Evolutionary conservation across 2,797 vertebrate species (phyloP), one percentile per base, ranked within the genome.

Genomic region (Phrynocephalus guinanensis): DNA sequence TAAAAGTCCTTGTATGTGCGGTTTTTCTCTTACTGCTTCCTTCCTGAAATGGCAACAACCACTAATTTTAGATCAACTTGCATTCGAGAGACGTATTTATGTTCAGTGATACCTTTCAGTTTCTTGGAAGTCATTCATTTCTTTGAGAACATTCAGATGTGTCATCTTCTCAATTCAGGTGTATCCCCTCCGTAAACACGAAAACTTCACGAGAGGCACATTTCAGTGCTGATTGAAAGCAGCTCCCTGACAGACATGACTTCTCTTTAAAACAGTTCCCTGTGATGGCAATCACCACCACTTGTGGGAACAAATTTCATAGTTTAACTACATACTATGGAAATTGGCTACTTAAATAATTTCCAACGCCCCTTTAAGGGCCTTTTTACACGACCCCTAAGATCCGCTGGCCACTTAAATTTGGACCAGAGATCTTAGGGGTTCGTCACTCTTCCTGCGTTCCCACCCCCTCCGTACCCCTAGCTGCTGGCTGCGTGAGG

Each of bases 41-140:
- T 97, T 96, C 96, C 96, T 97, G 96, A 92, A 10, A 85, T 16
- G 90, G 79, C 89, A 68, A 91, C 86, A n/a, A 73, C 63, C 83
- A 71, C 90, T 91, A 86, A 92, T 93, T 96, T 94, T 90, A 94
- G 94, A 1, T 73, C 79, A 2, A n/a, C 3, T 87, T 86, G 78
- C 10, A 3, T 0, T 44, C 83, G n/a, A 20, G 75, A 82, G 26
- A 82, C 44, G 0, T n/a, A 1, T n/a, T 81, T 85, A 11, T 24
- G 0, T 44, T 28, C 44, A 48, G 79, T 86, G 83, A 90, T 1
- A 0, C 1, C 73, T 82, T 90, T 85, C 63, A 87, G 77, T 70
- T 89, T 28, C 76, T 89, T 2, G 7, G 70, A 91, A 22, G 56
- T 68, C 71, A 85, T 88, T 81, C 78, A 85, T 30, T 24, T 79